phyloP scores from a whole-genome alignment of 1,140 invertebrate species.

The Drosophila leontia region DNA sequence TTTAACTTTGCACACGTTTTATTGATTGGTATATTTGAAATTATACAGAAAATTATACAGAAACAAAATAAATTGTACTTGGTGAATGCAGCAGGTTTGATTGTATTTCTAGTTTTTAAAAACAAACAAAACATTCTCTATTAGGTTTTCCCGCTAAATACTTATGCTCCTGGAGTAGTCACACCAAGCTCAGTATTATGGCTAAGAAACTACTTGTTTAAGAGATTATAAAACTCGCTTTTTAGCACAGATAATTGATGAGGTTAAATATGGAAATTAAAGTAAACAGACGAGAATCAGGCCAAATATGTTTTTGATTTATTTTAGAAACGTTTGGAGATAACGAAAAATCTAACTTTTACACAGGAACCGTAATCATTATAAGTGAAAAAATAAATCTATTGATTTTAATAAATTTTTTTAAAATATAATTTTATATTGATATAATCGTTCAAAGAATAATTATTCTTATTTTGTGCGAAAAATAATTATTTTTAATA shows the following conservation, averaged over 20 bases:
- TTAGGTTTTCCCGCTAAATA: constrained; percentile 4
- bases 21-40: constrained; percentile 6
- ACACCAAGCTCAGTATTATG: constrained; percentile 33
- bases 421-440: no score
- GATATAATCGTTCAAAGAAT: no score
- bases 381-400: no score
- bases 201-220: constrained; percentile 18
- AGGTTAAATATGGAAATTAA: constrained; percentile 5
- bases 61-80: constrained; percentile 11
- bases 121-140: constrained; percentile 12
- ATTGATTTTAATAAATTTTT: no score
- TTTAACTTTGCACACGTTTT: constrained; percentile 8
- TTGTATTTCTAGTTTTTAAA: constrained; percentile 18
- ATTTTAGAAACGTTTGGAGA: not conserved
- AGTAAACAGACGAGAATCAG: not conserved
- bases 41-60: not conserved
- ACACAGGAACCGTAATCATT: no score
- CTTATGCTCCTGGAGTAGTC: constrained; percentile 24
- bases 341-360: not conserved
- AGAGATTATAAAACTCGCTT: constrained; percentile 23
- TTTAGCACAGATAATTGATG: not conserved
- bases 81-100: constrained; percentile 9
- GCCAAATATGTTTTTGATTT: not conserved
- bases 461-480: no score
- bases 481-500: no score